Percentiles rank a stretch among this genome's conserved stretches.
phyloP scores from a whole-genome alignment of 1,140 invertebrate species.

The Scaptodrosophila lebanonensis region DNA sequence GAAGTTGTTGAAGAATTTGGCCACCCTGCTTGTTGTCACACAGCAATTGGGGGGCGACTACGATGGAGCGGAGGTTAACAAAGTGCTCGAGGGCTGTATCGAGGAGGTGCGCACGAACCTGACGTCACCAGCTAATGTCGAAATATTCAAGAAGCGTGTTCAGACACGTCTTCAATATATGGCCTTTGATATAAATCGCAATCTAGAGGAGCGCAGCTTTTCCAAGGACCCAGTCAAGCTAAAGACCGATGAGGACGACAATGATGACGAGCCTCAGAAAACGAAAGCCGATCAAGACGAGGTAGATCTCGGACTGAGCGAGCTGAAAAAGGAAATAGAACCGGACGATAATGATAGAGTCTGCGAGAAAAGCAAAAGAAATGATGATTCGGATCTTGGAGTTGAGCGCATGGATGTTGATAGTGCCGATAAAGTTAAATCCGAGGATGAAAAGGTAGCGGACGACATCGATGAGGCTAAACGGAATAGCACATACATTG shows the following conservation, averaged over 20 bases:
- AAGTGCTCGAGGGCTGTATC: constrained; percentile 94
- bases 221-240: constrained; percentile 5
- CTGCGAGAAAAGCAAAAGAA: not conserved
- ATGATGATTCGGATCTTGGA: constrained; percentile 4
- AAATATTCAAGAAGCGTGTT: constrained; percentile 91
- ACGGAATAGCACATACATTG: constrained; percentile 10
- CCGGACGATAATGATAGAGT: not conserved
- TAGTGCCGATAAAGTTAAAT: constrained; percentile 12
- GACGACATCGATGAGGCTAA: constrained; percentile 9
- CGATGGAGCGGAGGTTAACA: constrained; percentile 90
- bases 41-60: constrained; percentile 91
- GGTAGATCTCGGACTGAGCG: too few relatives aligned
- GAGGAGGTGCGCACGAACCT: constrained; percentile 89
- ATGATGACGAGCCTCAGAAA: too few relatives aligned
- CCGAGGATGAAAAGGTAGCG: constrained; percentile 16
- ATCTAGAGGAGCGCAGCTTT: constrained; percentile 31
- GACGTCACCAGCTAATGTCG: constrained; percentile 86
- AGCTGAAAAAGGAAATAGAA: too few relatives aligned
- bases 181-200: constrained; percentile 80
- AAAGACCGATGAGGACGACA: not conserved
- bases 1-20: constrained; percentile 90
- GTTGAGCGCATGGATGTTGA: constrained; percentile 37
- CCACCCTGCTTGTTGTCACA: constrained; percentile 94
- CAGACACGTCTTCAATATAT: constrained; percentile 96
- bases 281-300: not conserved